These are phyloP conservation scores for Listrodromus nycthemerus DNA, from an alignment of 2,888 invertebrate species.

Conservation along the genomic window DNA sequence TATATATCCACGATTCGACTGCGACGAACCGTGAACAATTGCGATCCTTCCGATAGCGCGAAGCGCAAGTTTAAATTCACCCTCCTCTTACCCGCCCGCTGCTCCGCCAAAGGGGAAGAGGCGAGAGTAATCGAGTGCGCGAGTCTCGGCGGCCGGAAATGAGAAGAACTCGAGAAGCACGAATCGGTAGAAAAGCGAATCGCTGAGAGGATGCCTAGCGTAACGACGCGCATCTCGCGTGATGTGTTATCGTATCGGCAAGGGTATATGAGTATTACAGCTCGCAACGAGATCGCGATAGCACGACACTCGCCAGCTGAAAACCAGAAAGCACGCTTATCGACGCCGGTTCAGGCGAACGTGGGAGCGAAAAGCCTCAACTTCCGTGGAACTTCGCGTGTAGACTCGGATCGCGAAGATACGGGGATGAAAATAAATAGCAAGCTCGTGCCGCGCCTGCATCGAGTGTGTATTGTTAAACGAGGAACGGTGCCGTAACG, in stretches of 20 bases:
- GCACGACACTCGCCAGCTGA: not conserved
- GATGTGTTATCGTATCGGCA: conserved; percentile 5
- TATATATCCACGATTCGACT: conserved; percentile 24
- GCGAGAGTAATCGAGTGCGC: conserved; percentile 28
- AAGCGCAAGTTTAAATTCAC: conserved; percentile 32
- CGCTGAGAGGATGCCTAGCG: not conserved
- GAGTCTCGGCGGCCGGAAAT: conserved; percentile 48
- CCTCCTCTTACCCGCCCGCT: not conserved
- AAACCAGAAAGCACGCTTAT: not conserved
- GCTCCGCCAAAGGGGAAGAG: not conserved
- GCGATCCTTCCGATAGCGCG: conserved; percentile 20
- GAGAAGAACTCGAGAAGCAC: conserved; percentile 43
- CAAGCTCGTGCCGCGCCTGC: not conserved
- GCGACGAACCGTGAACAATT: conserved; percentile 39
- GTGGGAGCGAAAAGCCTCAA: not conserved
- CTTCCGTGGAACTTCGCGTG: not conserved
- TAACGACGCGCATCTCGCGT: conserved; percentile 4
- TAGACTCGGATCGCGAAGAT: not conserved
- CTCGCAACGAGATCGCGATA: not conserved
- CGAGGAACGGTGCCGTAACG: not conserved
- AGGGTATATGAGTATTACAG: not conserved
- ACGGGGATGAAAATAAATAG: not conserved
- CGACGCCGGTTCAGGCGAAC: not conserved
- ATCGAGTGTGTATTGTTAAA: not conserved
- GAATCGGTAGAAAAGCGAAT: conserved; percentile 21